A percentile compares a stretch with the other conserved stretches of the same genome.
Conservation (phyloP, 2,797 vertebrate genomes). For the Danio aesculapii region DNA sequence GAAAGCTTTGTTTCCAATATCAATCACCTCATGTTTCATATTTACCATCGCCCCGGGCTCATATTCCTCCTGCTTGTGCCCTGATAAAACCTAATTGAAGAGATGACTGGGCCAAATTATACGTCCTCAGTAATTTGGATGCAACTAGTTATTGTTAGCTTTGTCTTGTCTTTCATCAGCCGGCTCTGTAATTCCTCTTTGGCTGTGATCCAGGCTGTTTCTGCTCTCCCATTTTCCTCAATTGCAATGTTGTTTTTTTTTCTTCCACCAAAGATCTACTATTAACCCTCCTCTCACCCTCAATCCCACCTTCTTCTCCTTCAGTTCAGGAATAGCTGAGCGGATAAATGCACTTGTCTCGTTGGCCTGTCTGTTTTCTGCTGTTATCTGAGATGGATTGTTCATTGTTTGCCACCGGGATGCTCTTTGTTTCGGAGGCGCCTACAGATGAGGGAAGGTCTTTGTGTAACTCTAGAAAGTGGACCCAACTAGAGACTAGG, state of each 20-base stretch:
- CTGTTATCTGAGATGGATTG: conserved; percentile 78
- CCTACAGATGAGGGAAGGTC: conserved; percentile 74
- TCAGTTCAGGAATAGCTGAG: conserved; percentile 66
- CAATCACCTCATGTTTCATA: conserved; percentile 45
- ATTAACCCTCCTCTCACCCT: conserved; percentile 49
- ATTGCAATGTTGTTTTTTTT: conserved; percentile 40
- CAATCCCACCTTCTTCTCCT: conserved; percentile 60
- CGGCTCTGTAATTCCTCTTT: conserved; percentile 49
- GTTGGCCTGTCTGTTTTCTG: conserved; percentile 68
- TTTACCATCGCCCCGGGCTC: conserved; percentile 25
- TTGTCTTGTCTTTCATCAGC: conserved; percentile 42
- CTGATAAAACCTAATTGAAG: conserved; percentile 46
- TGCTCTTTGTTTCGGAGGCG: conserved; percentile 78
- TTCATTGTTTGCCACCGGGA: conserved; percentile 82
- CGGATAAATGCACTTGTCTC: conserved; percentile 74
- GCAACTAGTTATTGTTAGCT: conserved; percentile 47
- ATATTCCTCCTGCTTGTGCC: conserved; percentile 41
- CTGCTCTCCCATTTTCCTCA: conserved; percentile 29
- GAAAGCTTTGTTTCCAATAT: conserved; percentile 32
- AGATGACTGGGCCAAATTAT: conserved; percentile 29
- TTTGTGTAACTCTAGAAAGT: conserved; percentile 52
- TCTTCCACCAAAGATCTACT: conserved; percentile 47
- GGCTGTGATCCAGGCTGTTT: conserved; percentile 31
- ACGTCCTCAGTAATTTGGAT: conserved; percentile 36
- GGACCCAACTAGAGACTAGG: conserved; percentile 33